Evolutionary conservation across 92 coral and sea anemone species (phyloP).

Genomic region (Siderastrea radians): DNA sequence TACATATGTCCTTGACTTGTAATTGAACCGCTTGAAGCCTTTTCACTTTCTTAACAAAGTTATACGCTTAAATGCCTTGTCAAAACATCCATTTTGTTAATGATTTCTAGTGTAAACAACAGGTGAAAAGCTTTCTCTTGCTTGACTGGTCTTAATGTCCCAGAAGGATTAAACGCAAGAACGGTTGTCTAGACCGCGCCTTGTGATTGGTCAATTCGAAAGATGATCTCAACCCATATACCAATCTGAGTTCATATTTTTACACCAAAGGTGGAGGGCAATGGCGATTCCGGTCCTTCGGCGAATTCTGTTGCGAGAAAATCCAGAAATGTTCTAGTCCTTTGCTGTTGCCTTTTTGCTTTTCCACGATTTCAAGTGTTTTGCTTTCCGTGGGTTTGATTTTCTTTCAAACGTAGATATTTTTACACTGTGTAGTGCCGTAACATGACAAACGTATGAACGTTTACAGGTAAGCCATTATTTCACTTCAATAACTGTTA

Average conservation of each 20-base stretch:
- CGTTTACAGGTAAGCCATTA: conserved; percentile 36
- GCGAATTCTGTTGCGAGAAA: neutral
- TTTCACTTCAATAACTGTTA: conserved; percentile 19
- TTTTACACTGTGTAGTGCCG: conserved; percentile 24
- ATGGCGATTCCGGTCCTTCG: conserved; percentile 27
- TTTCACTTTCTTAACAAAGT: neutral
- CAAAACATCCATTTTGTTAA: neutral
- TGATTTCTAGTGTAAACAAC: conserved; percentile 16
- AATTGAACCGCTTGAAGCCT: neutral
- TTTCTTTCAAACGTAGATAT: conserved; percentile 2
- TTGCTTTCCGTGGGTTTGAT: conserved; percentile 1
- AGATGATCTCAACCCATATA: conserved; percentile 73
- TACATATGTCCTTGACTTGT: neutral
- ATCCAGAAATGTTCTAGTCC: conserved; percentile 22
- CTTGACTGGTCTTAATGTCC: conserved; percentile 18
- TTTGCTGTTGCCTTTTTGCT: neutral
- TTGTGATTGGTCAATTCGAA: conserved; percentile 60
- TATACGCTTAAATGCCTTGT: conserved; percentile 5
- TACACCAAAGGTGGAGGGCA: conserved; percentile 38
- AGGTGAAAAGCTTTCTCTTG: neutral
- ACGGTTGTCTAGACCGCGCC: neutral
- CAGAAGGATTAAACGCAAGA: conserved; percentile 7
- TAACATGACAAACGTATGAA: conserved; percentile 38
- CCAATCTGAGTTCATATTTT: conserved; percentile 79
- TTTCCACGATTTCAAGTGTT: neutral